These are phyloP conservation scores for Orthosia gothica DNA, from an alignment of 2,888 invertebrate species.

Conservation along the genomic window DNA sequence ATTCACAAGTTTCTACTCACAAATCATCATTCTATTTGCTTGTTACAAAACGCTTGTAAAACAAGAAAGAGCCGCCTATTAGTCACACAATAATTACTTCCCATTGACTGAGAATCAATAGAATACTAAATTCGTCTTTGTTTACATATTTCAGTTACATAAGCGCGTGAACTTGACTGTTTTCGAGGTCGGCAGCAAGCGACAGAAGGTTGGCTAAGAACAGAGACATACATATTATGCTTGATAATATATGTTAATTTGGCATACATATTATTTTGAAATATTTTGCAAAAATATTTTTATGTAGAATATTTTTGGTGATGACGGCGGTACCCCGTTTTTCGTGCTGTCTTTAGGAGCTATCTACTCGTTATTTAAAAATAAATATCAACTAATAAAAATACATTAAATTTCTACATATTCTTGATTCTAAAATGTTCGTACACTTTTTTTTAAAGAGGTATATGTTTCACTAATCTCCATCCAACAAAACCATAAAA, in stretches of 20 bases:
- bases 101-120: slow-evolving; percentile 49
- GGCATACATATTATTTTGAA: slow-evolving; percentile 21
- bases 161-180: slow-evolving; percentile 63
- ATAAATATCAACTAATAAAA: too few species aligned
- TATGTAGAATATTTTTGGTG: not conserved
- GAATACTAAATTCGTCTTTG: slow-evolving; percentile 43
- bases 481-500: too few species aligned
- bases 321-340: too few species aligned
- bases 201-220: slow-evolving; percentile 7
- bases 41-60: slow-evolving; percentile 15
- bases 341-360: too few species aligned
- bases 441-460: too few species aligned
- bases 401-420: too few species aligned
- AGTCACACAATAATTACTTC: slow-evolving; percentile 44
- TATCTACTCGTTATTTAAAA: too few species aligned
- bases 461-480: too few species aligned
- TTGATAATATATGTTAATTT: slow-evolving; percentile 23
- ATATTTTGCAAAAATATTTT: slow-evolving; percentile 4
- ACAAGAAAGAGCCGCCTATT: slow-evolving; percentile 36
- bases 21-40: slow-evolving; percentile 23
- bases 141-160: slow-evolving; percentile 50
- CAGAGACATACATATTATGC: slow-evolving; percentile 1
- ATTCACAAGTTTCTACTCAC: slow-evolving; percentile 39
- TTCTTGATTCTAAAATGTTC: too few species aligned
- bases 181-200: slow-evolving; percentile 33